Evolutionary conservation across 2,113 vertebrate species (phyloP).

Genomic region (Apteryx mantelli): DNA sequence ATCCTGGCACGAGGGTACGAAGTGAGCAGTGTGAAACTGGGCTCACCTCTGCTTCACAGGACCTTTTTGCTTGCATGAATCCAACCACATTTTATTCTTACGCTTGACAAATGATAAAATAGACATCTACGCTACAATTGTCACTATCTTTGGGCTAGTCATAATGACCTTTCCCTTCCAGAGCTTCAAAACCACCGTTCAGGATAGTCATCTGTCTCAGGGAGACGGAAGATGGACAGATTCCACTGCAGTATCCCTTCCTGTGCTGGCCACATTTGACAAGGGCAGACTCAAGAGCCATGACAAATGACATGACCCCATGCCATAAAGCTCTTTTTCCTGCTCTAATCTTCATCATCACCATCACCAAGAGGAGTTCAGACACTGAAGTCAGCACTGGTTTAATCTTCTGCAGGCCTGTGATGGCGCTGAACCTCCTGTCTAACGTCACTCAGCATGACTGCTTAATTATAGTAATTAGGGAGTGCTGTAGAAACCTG

Average conservation of each 20-base stretch:
- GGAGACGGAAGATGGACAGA: neutral
- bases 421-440: neutral
- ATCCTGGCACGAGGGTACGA: neutral
- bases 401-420: slow-evolving; percentile 19
- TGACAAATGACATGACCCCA: neutral
- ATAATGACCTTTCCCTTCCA: neutral
- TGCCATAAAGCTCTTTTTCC: neutral
- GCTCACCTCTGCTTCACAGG: neutral
- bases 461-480: slow-evolving; percentile 76
- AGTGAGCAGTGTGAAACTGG: neutral
- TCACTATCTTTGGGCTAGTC: neutral
- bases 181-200: fast-evolving
- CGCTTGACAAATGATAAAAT: neutral
- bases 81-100: neutral
- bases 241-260: neutral
- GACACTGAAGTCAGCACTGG: neutral
- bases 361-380: neutral
- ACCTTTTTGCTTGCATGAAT: neutral
- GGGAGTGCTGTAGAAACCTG: neutral
- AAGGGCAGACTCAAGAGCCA: neutral
- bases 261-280: neutral
- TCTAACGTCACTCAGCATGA: slow-evolving; percentile 52
- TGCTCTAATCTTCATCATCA: neutral
- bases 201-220: fast-evolving
- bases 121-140: fast-evolving